These are phyloP conservation scores for Rhynchonycteris naso DNA, from an alignment of 2,797 vertebrate genomes.

Conservation along the genomic window DNA sequence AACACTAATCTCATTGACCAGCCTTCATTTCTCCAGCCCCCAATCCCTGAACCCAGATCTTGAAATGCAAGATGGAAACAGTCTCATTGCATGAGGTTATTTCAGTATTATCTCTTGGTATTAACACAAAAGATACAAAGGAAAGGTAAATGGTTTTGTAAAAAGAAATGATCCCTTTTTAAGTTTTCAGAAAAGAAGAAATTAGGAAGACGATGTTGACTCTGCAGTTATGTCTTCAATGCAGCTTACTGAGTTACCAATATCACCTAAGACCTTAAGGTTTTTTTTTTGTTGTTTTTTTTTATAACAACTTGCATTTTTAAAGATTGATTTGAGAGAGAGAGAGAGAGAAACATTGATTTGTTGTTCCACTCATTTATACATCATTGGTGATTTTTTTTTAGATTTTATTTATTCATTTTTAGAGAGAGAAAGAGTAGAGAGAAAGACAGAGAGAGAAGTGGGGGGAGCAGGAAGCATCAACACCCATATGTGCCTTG, in stretches of 20 bases:
- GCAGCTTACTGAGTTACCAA: slow-evolving; percentile 76
- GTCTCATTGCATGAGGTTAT: slow-evolving; percentile 53
- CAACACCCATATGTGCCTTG: too few species aligned
- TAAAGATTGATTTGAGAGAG: too few species aligned
- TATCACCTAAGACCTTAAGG: slow-evolving; percentile 81
- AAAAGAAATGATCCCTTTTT: not conserved
- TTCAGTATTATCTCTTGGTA: slow-evolving; percentile 10
- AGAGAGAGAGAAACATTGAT: too few species aligned
- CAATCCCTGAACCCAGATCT: slow-evolving; percentile 38
- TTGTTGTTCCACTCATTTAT: too few species aligned
- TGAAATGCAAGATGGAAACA: slow-evolving; percentile 51
- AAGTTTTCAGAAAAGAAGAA: slow-evolving; percentile 68
- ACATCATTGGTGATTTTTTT: too few species aligned
- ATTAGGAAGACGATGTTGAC: slow-evolving; percentile 78
- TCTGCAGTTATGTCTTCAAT: slow-evolving; percentile 76
- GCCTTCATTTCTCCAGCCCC: slow-evolving; percentile 76
- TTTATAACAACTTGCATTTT: too few species aligned
- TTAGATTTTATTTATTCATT: too few species aligned
- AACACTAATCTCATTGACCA: slow-evolving; percentile 83
- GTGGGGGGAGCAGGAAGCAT: too few species aligned
- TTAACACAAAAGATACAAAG: slow-evolving; percentile 69
- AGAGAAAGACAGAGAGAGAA: too few species aligned
- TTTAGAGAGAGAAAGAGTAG: too few species aligned
- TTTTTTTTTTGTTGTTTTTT: too few species aligned
- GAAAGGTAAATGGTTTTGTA: slow-evolving; percentile 69